Percentiles rank a stretch among this genome's conserved stretches.
phyloP scores from a whole-genome alignment of 1,140 invertebrate genomes.

The Hycleus cichorii region DNA sequence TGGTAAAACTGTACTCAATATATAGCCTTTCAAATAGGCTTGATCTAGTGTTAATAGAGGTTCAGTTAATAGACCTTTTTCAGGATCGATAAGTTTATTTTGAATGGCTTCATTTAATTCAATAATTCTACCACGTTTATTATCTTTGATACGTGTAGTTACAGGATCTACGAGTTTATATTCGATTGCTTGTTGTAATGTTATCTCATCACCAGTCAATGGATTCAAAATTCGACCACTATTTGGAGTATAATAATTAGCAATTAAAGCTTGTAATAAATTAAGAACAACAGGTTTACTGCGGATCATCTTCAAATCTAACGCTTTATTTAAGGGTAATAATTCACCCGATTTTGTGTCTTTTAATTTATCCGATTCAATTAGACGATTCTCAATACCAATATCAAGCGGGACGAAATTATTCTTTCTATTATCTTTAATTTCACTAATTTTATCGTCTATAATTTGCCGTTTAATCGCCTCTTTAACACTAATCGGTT shows the following conservation, averaged over 20 bases:
- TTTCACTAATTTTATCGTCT: slow-evolving; percentile 74
- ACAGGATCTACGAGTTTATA: slow-evolving; percentile 63
- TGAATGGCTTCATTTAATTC: slow-evolving; percentile 62
- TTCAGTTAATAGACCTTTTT: slow-evolving; percentile 58
- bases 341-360: slow-evolving; percentile 60
- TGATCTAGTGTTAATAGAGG: slow-evolving; percentile 67
- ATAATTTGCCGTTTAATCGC: slow-evolving; percentile 72
- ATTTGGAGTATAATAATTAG: slow-evolving; percentile 69
- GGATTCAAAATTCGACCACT: slow-evolving; percentile 76
- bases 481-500: slow-evolving; percentile 63
- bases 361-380: slow-evolving; percentile 60
- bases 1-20: slow-evolving; percentile 67
- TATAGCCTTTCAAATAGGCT: slow-evolving; percentile 69
- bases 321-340: slow-evolving; percentile 61
- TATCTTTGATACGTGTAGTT: slow-evolving; percentile 65
- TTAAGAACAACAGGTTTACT: slow-evolving; percentile 63
- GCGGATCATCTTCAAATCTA: slow-evolving; percentile 59
- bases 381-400: slow-evolving; percentile 57
- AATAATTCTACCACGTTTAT: slow-evolving; percentile 58
- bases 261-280: slow-evolving; percentile 66
- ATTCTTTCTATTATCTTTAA: slow-evolving; percentile 65
- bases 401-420: slow-evolving; percentile 61
- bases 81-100: slow-evolving; percentile 60
- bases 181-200: slow-evolving; percentile 63
- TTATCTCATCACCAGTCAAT: slow-evolving; percentile 63